phyloP scores from a whole-genome alignment of 2,888 invertebrate species.

The Heliconius erato region DNA sequence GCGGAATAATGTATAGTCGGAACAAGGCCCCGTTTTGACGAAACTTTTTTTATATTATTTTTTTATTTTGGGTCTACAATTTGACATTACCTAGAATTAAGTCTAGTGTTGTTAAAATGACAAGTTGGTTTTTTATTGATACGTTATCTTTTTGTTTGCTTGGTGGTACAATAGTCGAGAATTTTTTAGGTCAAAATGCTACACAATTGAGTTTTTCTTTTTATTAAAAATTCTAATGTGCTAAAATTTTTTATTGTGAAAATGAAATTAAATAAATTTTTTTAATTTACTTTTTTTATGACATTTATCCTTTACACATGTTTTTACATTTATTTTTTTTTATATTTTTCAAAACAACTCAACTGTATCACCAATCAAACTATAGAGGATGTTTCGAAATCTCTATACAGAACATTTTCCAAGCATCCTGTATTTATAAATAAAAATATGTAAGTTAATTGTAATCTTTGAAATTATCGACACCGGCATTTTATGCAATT shows the following conservation, averaged over 20 bases:
- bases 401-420: constrained; percentile 23
- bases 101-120: constrained; percentile 83
- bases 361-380: constrained; percentile 10
- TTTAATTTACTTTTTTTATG: background rate
- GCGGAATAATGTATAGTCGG: constrained; percentile 26
- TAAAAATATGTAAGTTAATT: constrained; percentile 50
- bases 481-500: constrained; percentile 64
- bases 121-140: constrained; percentile 70
- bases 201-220: background rate
- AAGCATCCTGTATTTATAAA: constrained; percentile 48
- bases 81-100: constrained; percentile 83
- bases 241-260: background rate
- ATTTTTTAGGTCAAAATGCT: background rate
- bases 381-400: constrained; percentile 34
- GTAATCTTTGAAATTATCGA: constrained; percentile 60
- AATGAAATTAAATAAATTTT: background rate
- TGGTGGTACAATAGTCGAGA: background rate
- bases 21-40: constrained; percentile 43
- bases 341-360: background rate
- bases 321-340: background rate
- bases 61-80: constrained; percentile 64
- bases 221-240: background rate
- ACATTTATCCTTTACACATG: no score
- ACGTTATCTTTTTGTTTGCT: constrained; percentile 24
- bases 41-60: constrained; percentile 20